These are phyloP conservation scores for Prunella himalayana DNA, from an alignment of 2,113 vertebrate species.

Conservation along the genomic window DNA sequence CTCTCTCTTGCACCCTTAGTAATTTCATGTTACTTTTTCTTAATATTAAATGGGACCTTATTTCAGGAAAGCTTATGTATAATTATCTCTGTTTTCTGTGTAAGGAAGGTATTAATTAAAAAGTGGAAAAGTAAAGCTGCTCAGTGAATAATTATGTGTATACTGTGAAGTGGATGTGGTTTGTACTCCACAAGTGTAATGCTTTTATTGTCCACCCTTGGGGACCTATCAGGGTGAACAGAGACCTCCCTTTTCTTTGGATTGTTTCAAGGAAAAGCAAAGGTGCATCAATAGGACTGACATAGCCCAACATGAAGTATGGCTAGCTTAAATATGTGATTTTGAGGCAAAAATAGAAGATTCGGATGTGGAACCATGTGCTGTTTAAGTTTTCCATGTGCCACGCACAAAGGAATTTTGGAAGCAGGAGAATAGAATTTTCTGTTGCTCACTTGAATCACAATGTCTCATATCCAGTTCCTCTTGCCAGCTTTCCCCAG, in stretches of 20 bases:
- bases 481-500: background rate
- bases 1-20: background rate
- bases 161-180: background rate
- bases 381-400: background rate
- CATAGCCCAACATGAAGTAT: no score
- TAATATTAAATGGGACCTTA: background rate
- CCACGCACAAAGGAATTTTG: background rate
- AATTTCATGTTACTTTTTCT: background rate
- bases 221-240: background rate
- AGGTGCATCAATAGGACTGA: background rate
- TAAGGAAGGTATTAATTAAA: background rate
- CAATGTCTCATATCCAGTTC: background rate
- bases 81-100: background rate
- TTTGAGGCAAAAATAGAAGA: background rate
- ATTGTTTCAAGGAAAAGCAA: background rate
- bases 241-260: background rate
- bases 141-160: background rate
- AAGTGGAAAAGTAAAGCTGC: background rate
- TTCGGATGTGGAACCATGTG: fast-evolving
- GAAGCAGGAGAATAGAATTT: background rate
- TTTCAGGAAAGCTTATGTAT: background rate
- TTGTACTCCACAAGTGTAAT: background rate
- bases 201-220: background rate
- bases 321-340: background rate
- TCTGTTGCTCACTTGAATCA: fast-evolving